Evolutionary conservation across 37 sponge, comb jelly and placozoan genomes (phyloP), one percentile per base, ranked within the genome.

Genomic region (Petrosia ficiformis): DNA sequence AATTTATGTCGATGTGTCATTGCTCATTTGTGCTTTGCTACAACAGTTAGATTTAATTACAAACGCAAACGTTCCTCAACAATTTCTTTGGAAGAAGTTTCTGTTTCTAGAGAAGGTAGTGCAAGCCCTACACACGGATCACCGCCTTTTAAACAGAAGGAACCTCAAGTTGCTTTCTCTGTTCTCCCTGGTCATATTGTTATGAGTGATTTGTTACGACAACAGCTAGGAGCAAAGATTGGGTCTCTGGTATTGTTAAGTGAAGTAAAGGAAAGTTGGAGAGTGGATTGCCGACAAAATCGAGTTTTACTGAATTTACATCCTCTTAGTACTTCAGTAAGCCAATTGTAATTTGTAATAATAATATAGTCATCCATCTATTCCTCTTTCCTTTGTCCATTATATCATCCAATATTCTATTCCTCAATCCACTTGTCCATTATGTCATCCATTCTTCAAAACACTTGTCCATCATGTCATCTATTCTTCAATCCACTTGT

Each of bases 121-220:
- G 6, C 6, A 6, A n/a, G 25, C 14, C 28, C 63, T 5, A 22
- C 28, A 26, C 28, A 61, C 63, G 54, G 16, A 10, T n/a, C 25
- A 26, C 28, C 28, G 5, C 5, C 63, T n/a, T n/a, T 29, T n/a
- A 22, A n/a, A 6, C 14, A 61, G 28, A 11, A 61, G n/a, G 63
- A 26, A 28, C 31, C 40, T 25, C 25, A 24, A 39, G 65, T 24
- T n/a, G 75, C 4, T 39, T 24, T 76, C 8, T 25, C 41, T 5
- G 58, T 86, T 26, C 43, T 42, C 21, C 77, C 87, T 21, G 90
- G 90, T 33, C 94, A 93, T 48, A 57, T 93, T 25, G 76, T 93
- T 54, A 67, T 89, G 76, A 84, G 89, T 60, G 80, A 86, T 35
- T 2, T 70, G 30, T 78, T 85, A 2, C 72, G 87, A 14, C 90